Conservation (phyloP, 2,888 invertebrate species). For the Calameuta pallipes region DNA sequence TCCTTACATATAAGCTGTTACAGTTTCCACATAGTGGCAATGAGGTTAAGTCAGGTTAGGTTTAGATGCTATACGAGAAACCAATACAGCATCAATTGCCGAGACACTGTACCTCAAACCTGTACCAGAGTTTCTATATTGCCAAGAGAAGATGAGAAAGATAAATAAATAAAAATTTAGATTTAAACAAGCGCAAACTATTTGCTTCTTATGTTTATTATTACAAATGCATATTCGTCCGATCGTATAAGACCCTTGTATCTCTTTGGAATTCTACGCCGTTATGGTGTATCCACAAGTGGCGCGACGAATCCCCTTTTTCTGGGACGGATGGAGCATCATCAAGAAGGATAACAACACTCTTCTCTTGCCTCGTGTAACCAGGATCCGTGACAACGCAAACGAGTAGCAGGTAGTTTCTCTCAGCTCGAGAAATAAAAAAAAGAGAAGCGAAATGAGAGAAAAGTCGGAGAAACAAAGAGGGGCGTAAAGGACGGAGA, state of each 20-base stretch:
- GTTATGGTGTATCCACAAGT: not conserved
- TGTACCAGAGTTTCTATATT: not conserved
- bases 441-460: constrained; percentile 2
- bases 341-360: not conserved
- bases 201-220: not conserved
- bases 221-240: not conserved
- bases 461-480: not conserved
- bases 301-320: not conserved
- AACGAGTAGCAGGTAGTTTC: not conserved
- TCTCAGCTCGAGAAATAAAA: not conserved
- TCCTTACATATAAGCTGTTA: not conserved
- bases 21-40: not conserved
- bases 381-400: not conserved
- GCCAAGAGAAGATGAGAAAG: not conserved
- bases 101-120: not conserved
- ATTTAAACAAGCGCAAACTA: not conserved
- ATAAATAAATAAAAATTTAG: not conserved
- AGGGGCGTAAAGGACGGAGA: too few relatives aligned
- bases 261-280: not conserved
- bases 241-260: not conserved
- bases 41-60: not conserved
- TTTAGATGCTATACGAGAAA: not conserved
- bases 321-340: not conserved
- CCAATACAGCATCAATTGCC: not conserved
- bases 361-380: not conserved